Evolutionary conservation across 2,113 vertebrate genomes (phyloP).

Genomic region (Marcusenius ussheri): DNA sequence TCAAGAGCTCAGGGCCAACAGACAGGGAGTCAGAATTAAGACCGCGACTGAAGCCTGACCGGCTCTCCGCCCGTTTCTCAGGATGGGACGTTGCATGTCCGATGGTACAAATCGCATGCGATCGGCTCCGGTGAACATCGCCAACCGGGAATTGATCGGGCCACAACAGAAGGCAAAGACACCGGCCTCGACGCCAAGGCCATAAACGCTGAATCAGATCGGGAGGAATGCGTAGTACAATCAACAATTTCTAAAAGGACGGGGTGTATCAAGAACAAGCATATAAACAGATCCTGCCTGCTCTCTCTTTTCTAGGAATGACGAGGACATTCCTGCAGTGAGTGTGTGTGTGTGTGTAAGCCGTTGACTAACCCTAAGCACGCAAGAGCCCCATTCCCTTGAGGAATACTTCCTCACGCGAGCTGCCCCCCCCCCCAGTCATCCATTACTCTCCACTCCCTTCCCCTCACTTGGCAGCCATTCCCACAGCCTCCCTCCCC

Average conservation of each 20-base stretch:
- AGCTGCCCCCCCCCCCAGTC: constrained; percentile 25
- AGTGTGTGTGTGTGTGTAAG: neutral
- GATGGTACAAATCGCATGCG: neutral
- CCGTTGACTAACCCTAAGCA: constrained; percentile 17
- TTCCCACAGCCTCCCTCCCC: neutral
- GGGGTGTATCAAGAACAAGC: neutral
- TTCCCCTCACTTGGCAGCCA: neutral
- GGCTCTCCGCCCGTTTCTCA: neutral
- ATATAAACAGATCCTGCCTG: neutral
- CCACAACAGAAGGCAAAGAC: neutral
- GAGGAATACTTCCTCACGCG: constrained; percentile 29
- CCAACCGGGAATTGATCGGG: neutral
- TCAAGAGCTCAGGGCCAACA: neutral
- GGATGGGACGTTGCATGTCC: neutral
- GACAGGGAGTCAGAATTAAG: neutral
- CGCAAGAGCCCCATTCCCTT: constrained; percentile 26
- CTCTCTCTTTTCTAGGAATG: neutral
- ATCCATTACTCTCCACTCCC: neutral
- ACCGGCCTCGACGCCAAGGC: too few species aligned
- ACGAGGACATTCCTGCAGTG: constrained; percentile 7
- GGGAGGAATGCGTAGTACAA: constrained; percentile 16
- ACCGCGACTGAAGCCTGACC: neutral
- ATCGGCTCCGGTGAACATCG: neutral
- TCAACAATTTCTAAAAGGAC: neutral
- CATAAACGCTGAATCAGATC: neutral